These are phyloP conservation scores for Oligia latruncula DNA, from an alignment of 2,888 invertebrate genomes.

Conservation along the genomic window DNA sequence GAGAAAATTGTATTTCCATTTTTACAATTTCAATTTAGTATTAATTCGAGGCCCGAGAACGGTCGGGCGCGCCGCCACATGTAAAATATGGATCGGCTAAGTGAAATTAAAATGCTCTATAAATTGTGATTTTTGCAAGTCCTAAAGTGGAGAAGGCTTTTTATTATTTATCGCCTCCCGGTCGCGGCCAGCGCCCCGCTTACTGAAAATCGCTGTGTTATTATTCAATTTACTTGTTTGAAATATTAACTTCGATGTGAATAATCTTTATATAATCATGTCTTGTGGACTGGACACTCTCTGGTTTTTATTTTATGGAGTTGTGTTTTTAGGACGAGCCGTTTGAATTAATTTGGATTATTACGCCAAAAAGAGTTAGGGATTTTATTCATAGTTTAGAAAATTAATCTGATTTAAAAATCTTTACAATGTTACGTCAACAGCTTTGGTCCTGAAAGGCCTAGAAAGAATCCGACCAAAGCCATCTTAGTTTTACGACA, in stretches of 20 bases:
- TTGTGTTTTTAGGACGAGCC: slow-evolving; percentile 39
- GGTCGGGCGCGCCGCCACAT: slow-evolving; percentile 88
- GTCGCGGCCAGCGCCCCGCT: slow-evolving; percentile 84
- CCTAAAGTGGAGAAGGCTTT: slow-evolving; percentile 90
- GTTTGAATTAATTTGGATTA: slow-evolving; percentile 41
- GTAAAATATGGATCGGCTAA: slow-evolving; percentile 91
- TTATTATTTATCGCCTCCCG: slow-evolving; percentile 89
- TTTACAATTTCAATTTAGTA: slow-evolving; percentile 91
- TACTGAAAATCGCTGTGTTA: slow-evolving; percentile 87
- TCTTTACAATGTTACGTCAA: slow-evolving; percentile 21
- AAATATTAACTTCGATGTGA: slow-evolving; percentile 82
- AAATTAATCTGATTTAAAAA: slow-evolving; percentile 22
- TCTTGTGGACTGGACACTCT: slow-evolving; percentile 58
- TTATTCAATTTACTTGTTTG: slow-evolving; percentile 88
- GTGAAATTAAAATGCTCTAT: slow-evolving; percentile 91
- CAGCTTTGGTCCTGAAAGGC: slow-evolving; percentile 9
- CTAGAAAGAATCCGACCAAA: not conserved
- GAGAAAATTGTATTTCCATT: slow-evolving; percentile 90
- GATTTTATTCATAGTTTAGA: slow-evolving; percentile 28
- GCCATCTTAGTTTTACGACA: slow-evolving; percentile 15
- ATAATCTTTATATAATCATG: slow-evolving; percentile 74
- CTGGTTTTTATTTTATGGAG: slow-evolving; percentile 45
- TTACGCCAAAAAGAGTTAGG: slow-evolving; percentile 44
- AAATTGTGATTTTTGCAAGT: slow-evolving; percentile 91
- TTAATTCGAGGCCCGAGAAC: slow-evolving; percentile 88